These are phyloP conservation scores for Sinelater perroti DNA, from an alignment of 2,888 invertebrate species.

Conservation along the genomic window DNA sequence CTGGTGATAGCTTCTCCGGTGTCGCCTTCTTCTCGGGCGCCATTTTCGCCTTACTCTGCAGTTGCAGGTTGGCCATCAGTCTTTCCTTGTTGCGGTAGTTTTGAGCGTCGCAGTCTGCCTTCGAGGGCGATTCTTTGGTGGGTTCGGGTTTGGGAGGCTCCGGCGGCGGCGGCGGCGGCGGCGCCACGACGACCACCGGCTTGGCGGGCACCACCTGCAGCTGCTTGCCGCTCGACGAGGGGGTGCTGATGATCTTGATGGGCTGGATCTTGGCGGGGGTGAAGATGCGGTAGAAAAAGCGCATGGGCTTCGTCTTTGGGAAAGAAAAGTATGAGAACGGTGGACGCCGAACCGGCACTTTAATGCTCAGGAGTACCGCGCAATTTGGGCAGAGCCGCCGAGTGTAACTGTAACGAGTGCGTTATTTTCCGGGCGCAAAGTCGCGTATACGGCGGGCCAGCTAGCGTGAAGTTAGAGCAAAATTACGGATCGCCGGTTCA, in stretches of 20 bases:
- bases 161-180: background rate
- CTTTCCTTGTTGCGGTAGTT: slow-evolving; percentile 50
- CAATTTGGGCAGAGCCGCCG: slow-evolving; percentile 12
- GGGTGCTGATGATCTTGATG: slow-evolving; percentile 57
- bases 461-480: slow-evolving; percentile 32
- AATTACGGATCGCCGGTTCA: slow-evolving; percentile 41
- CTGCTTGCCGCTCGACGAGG: slow-evolving; percentile 56
- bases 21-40: slow-evolving; percentile 7
- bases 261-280: slow-evolving; percentile 58
- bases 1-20: background rate
- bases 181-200: slow-evolving; percentile 32
- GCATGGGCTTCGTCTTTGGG: slow-evolving; percentile 67
- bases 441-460: slow-evolving; percentile 19
- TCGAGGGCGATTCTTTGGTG: slow-evolving; percentile 7
- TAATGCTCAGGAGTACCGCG: slow-evolving; percentile 15
- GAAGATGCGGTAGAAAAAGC: slow-evolving; percentile 71
- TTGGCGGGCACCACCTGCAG: slow-evolving; percentile 56
- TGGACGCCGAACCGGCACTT: slow-evolving; percentile 15
- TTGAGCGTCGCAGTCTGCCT: slow-evolving; percentile 33
- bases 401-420: slow-evolving; percentile 23
- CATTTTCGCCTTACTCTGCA: slow-evolving; percentile 54
- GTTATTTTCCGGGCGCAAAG: slow-evolving; percentile 19
- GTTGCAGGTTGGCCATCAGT: slow-evolving; percentile 55
- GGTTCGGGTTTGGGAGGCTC: background rate
- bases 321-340: too few relatives aligned